Conservation (phyloP, 2,888 invertebrate genomes). For the Drosophila setosimentum region DNA sequence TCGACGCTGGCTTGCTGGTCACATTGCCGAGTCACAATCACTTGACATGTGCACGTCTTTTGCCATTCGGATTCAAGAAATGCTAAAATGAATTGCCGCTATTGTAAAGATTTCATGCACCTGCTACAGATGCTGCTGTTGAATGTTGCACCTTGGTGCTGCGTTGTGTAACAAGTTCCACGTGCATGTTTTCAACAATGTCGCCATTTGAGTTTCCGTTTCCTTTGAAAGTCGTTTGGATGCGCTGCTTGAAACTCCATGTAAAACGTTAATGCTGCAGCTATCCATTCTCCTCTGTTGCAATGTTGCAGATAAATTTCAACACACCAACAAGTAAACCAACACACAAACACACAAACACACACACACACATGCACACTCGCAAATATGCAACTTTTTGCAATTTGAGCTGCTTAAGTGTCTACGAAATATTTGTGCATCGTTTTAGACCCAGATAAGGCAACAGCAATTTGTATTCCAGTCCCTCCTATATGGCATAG, state of each 20-base stretch:
- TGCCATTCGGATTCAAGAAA: constrained; percentile 58
- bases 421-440: constrained; percentile 68
- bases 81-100: constrained; percentile 80
- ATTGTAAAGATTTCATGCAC: constrained; percentile 75
- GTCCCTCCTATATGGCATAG: constrained; percentile 10
- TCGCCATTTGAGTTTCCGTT: constrained; percentile 66
- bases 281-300: constrained; percentile 30
- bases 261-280: constrained; percentile 53
- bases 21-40: constrained; percentile 50
- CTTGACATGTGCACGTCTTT: constrained; percentile 75
- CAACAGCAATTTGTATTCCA: constrained; percentile 16
- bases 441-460: constrained; percentile 59
- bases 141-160: constrained; percentile 34
- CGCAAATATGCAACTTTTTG: constrained; percentile 15
- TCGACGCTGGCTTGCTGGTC: constrained; percentile 4
- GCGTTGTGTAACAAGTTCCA: constrained; percentile 74
- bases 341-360: neutral
- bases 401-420: constrained; percentile 63
- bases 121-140: constrained; percentile 37
- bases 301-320: constrained; percentile 63
- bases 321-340: constrained; percentile 11
- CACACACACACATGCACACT: constrained; percentile 2
- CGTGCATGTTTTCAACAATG: constrained; percentile 80
- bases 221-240: constrained; percentile 58
- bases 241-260: constrained; percentile 46